phyloP scores from a whole-genome alignment of 2,888 invertebrate genomes.

The Adela reaumurella region DNA sequence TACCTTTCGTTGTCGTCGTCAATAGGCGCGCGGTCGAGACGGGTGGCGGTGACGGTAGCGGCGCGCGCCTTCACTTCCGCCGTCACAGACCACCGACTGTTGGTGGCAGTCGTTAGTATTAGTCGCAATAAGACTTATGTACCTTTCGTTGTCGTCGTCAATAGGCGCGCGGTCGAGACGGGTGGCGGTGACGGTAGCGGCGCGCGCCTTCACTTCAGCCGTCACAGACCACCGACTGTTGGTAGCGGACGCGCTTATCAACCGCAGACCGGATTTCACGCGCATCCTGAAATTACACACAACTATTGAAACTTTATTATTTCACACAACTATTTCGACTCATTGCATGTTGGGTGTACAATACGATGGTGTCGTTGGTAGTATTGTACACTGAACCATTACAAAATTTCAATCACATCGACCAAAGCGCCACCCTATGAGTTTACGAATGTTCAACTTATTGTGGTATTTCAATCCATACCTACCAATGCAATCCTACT shows the following conservation, averaged over 20 bases:
- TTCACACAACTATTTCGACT: too few relatives aligned
- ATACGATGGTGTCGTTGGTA: too few relatives aligned
- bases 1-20: constrained; percentile 35
- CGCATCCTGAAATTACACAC: too few relatives aligned
- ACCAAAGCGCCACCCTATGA: too few relatives aligned
- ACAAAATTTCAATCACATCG: too few relatives aligned
- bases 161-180: constrained; percentile 48
- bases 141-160: constrained; percentile 34
- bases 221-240: constrained; percentile 83
- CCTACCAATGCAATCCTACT: too few relatives aligned
- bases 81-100: constrained; percentile 81
- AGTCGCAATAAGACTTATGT: constrained; percentile 64
- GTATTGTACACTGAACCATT: too few relatives aligned
- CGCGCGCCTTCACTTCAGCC: constrained; percentile 82
- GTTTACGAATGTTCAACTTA: too few relatives aligned
- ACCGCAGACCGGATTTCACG: constrained; percentile 82
- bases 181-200: constrained; percentile 84
- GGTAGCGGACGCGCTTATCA: constrained; percentile 78
- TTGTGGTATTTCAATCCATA: too few relatives aligned
- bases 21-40: constrained; percentile 42
- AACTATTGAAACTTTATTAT: too few relatives aligned
- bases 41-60: constrained; percentile 84
- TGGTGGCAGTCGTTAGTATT: constrained; percentile 76
- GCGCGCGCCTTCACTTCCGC: constrained; percentile 84
- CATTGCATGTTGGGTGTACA: too few relatives aligned